Evolutionary conservation across 1,140 invertebrate species (phyloP).

Genomic region (Mesaphorura yosii): DNA sequence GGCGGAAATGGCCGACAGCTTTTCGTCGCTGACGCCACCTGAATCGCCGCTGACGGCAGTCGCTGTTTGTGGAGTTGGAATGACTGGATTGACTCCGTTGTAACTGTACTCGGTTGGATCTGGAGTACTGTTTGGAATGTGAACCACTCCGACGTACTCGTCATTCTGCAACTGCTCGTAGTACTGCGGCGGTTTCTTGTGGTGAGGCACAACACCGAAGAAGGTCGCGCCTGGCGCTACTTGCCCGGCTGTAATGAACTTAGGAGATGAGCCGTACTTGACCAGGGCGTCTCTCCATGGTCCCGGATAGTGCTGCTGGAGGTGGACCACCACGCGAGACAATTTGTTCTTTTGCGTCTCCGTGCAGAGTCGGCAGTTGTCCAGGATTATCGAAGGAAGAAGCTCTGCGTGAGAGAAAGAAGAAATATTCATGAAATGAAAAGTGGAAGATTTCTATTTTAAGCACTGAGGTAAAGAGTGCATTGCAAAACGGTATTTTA

Average conservation of each 20-base stretch:
- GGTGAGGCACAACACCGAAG: slow-evolving; percentile 6
- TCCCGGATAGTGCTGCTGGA: slow-evolving; percentile 18
- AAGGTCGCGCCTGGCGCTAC: slow-evolving; percentile 5
- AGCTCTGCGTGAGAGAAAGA: slow-evolving; percentile 7
- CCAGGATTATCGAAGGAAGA: slow-evolving; percentile 17
- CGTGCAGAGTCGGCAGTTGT: slow-evolving; percentile 22
- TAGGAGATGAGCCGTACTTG: slow-evolving; percentile 14
- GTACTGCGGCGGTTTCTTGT: not conserved
- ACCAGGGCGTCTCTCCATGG: slow-evolving; percentile 19
- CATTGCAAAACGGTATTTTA: not conserved
- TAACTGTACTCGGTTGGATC: not conserved
- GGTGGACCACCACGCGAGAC: slow-evolving; percentile 12
- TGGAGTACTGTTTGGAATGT: not conserved
- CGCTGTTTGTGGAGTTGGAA: slow-evolving; percentile 1
- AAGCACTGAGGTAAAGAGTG: not conserved
- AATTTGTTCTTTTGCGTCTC: slow-evolving; percentile 9
- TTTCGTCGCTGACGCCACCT: slow-evolving; percentile 2
- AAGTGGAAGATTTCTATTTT: not conserved
- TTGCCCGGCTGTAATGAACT: slow-evolving; percentile 22
- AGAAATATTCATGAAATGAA: slow-evolving; percentile 2
- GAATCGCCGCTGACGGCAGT: not conserved
- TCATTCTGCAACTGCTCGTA: too few relatives aligned
- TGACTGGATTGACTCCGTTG: slow-evolving; percentile 1
- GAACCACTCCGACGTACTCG: not conserved
- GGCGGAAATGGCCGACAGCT: not conserved